These are phyloP conservation scores for Neodiprion virginianus DNA, from an alignment of 1,140 invertebrate species.

Conservation along the genomic window DNA sequence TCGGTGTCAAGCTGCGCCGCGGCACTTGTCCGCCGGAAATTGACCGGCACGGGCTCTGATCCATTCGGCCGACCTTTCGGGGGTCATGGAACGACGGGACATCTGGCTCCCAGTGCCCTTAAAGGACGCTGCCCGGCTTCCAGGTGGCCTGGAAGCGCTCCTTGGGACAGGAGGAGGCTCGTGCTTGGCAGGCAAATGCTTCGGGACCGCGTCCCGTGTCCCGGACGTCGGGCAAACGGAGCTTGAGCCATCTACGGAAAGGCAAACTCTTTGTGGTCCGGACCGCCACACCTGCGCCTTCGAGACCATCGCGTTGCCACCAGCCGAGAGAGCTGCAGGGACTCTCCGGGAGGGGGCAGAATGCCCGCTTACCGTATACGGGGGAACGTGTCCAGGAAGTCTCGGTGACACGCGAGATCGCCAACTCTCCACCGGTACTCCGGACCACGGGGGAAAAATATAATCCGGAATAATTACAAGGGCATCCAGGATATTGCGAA, in stretches of 20 bases:
- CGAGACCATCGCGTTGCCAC: not conserved
- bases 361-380: not conserved
- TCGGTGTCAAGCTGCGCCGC: no score
- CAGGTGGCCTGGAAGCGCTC: constrained; percentile 9
- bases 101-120: not conserved
- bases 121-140: not conserved
- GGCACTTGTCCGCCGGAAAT: no score
- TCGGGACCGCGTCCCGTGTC: not conserved
- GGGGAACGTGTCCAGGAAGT: not conserved
- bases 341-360: not conserved
- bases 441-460: not conserved
- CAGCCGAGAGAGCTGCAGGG: not conserved
- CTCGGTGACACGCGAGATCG: constrained; percentile 2
- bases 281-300: constrained; percentile 42
- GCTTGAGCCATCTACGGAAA: constrained; percentile 40
- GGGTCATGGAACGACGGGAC: not conserved
- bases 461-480: not conserved
- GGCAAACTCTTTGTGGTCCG: constrained; percentile 36
- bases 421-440: not conserved
- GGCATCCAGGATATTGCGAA: not conserved
- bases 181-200: constrained; percentile 11
- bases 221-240: constrained; percentile 21
- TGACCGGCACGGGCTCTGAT: no score
- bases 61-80: not conserved
- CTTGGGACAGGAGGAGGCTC: not conserved